These are phyloP conservation scores for Ciona savignyi DNA, from an alignment of 23 tunicate species.

Conservation along the genomic window DNA sequence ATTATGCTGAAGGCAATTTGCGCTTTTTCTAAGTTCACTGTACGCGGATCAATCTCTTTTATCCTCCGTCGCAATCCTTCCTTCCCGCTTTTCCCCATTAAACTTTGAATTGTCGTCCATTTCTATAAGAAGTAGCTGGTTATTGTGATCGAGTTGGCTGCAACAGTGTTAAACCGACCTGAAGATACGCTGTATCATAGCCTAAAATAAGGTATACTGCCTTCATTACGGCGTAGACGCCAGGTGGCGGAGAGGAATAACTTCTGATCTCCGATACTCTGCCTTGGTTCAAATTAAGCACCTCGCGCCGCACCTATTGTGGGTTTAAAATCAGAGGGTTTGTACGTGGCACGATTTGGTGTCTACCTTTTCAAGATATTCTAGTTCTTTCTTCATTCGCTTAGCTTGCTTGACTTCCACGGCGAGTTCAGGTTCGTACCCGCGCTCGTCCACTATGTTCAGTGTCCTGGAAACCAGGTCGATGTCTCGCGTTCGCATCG, in stretches of 20 bases:
- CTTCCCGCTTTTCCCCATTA: slow-evolving; percentile 66
- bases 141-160: no score
- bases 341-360: no score
- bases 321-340: background rate
- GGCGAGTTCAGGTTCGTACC: slow-evolving; percentile 32
- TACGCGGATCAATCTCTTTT: slow-evolving; percentile 39
- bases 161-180: no score
- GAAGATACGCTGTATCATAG: no score
- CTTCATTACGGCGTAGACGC: slow-evolving; percentile 77
- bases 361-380: slow-evolving; percentile 57
- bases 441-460: slow-evolving; percentile 20
- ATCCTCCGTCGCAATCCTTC: slow-evolving; percentile 45
- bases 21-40: slow-evolving; percentile 21
- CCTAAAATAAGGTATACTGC: slow-evolving; percentile 64
- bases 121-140: slow-evolving; percentile 29
- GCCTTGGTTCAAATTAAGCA: slow-evolving; percentile 46
- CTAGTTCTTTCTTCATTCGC: slow-evolving; percentile 50
- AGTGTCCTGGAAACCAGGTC: slow-evolving; percentile 17
- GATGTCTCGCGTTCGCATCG: slow-evolving; percentile 43
- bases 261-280: slow-evolving; percentile 67
- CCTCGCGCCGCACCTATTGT: slow-evolving; percentile 47
- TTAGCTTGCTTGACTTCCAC: slow-evolving; percentile 44
- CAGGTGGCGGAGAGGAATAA: slow-evolving; percentile 61
- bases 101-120: slow-evolving; percentile 54
- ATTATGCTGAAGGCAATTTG: slow-evolving; percentile 34